Evolutionary conservation across 2,113 vertebrate species (phyloP).

Genomic region (Burhinus oedicnemus): DNA sequence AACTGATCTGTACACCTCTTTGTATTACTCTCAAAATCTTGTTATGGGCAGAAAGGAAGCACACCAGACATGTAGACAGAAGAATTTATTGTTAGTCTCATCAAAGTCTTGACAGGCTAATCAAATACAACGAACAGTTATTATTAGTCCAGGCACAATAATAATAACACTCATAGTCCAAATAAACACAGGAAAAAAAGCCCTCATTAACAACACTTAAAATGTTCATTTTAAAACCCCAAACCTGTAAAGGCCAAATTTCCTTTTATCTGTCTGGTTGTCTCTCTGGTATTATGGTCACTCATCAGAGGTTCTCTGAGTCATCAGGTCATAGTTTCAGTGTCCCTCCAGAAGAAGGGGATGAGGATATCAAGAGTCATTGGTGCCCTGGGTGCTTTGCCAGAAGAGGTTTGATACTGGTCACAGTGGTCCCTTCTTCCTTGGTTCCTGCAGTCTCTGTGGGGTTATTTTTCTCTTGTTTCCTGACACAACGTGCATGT

Average conservation of each 20-base stretch:
- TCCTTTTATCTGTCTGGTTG: background rate
- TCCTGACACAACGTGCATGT: accelerated
- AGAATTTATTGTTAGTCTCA: background rate
- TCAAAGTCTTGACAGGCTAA: background rate
- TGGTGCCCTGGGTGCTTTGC: background rate
- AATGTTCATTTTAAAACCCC: background rate
- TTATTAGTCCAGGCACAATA: background rate
- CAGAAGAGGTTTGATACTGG: background rate
- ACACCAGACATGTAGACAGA: background rate
- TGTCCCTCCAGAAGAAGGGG: background rate
- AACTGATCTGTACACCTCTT: background rate
- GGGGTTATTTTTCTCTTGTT: background rate
- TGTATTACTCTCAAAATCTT: background rate
- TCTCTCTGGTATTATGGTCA: background rate
- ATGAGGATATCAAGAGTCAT: background rate
- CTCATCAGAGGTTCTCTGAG: background rate
- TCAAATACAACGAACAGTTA: background rate
- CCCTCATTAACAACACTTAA: background rate
- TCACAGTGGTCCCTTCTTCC: background rate
- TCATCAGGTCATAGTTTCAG: background rate
- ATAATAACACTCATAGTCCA: background rate
- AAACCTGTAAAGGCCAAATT: background rate
- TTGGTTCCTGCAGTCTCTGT: background rate
- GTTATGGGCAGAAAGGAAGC: background rate
- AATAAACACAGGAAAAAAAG: background rate